Conservation (phyloP, 2,888 invertebrate species). For the Phalangium opilio region DNA sequence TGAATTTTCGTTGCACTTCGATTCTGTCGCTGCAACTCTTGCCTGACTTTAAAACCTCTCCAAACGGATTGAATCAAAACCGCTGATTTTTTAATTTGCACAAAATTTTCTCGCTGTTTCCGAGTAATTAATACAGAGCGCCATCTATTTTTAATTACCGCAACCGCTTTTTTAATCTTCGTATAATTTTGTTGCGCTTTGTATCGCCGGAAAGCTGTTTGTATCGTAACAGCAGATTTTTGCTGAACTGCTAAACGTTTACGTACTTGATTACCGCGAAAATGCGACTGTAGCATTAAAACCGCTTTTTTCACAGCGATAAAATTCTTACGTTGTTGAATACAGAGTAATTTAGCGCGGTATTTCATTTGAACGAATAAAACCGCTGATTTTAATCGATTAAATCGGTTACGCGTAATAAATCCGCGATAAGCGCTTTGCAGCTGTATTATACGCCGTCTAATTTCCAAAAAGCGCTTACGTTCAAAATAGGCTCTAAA, state of each 20-base stretch:
- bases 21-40: too few species aligned
- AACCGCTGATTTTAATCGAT: too few species aligned
- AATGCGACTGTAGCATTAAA: conserved; percentile 3
- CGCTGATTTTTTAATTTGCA: conserved; percentile 14
- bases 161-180: conserved; percentile 7
- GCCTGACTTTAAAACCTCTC: conserved; percentile 3
- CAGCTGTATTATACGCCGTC: background rate
- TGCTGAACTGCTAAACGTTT: background rate
- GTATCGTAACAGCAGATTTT: conserved; percentile 16
- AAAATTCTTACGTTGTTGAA: too few species aligned
- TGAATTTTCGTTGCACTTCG: too few species aligned
- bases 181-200: conserved; percentile 1
- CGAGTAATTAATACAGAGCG: too few species aligned
- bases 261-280: conserved; percentile 1
- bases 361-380: too few species aligned
- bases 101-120: too few species aligned
- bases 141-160: too few species aligned
- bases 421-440: background rate
- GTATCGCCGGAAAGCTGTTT: conserved; percentile 11
- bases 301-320: background rate
- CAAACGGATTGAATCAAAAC: conserved; percentile 20
- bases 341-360: too few species aligned
- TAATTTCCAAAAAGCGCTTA: conserved; percentile 6
- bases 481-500: conserved; percentile 7
- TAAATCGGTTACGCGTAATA: too few species aligned